phyloP scores from a whole-genome alignment of 2,113 vertebrate species.

The Taxidea taxus region DNA sequence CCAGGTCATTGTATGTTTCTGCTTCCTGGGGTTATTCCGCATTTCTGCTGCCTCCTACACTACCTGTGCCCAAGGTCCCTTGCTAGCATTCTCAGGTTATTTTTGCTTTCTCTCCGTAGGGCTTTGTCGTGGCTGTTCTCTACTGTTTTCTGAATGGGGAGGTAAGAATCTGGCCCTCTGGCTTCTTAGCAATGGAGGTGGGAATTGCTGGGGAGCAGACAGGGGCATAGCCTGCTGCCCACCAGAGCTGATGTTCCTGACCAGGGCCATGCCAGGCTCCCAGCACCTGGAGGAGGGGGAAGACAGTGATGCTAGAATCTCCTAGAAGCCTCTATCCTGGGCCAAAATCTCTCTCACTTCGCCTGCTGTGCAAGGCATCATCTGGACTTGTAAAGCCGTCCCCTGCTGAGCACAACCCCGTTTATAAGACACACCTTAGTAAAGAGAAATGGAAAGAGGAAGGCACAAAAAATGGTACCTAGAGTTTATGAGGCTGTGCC shows the following conservation, averaged over 20 bases:
- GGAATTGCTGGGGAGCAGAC: neutral
- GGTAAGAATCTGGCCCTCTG: slow-evolving; percentile 85
- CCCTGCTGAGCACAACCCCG: neutral
- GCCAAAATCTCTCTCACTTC: neutral
- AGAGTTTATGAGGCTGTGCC: neutral
- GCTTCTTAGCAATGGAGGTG: neutral
- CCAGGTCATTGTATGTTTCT: neutral
- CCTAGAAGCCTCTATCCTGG: neutral
- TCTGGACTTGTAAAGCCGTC: neutral
- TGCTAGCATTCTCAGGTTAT: neutral
- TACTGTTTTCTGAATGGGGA: slow-evolving; percentile 99
- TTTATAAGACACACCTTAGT: fast-evolving
- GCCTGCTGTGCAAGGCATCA: neutral
- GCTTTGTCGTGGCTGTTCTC: slow-evolving; percentile 97
- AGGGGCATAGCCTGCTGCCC: neutral
- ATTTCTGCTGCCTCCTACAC: fast-evolving
- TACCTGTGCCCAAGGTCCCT: too few species aligned
- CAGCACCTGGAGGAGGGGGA: neutral
- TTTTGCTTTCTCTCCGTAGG: slow-evolving; percentile 82
- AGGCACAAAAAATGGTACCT: neutral
- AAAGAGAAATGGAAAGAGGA: neutral
- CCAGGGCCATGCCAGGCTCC: neutral
- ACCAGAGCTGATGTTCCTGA: neutral
- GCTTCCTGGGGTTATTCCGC: neutral
- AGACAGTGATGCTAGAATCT: neutral